Evolutionary conservation across 2,113 vertebrate species (phyloP).

Genomic region (Motacilla alba): DNA sequence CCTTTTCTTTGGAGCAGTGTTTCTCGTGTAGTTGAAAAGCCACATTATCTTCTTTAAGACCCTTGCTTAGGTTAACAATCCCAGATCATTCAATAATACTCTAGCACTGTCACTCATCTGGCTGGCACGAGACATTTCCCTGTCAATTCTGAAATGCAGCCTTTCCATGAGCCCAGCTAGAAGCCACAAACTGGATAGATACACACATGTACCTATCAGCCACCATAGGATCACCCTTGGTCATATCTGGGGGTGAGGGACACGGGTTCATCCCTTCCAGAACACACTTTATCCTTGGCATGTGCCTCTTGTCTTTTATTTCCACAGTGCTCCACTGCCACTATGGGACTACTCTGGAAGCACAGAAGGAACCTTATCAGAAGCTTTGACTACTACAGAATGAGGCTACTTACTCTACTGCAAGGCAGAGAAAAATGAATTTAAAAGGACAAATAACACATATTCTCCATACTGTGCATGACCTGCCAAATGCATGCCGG

Average conservation of each 20-base stretch:
- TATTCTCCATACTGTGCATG: background rate
- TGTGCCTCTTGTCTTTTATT: background rate
- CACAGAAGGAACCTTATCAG: background rate
- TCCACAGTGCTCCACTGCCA: background rate
- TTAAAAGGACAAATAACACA: slow-evolving; percentile 1
- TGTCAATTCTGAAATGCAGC: background rate
- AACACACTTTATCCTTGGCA: background rate
- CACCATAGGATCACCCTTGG: background rate
- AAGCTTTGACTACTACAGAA: background rate
- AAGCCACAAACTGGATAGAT: background rate
- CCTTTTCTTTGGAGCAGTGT: background rate
- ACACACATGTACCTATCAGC: background rate
- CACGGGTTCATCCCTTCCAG: background rate
- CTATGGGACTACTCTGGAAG: background rate
- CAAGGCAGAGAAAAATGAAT: background rate
- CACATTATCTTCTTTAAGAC: background rate
- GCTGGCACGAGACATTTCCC: background rate
- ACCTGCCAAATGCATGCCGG: background rate
- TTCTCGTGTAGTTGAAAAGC: background rate
- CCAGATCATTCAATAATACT: background rate
- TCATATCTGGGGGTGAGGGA: background rate
- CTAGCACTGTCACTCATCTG: background rate
- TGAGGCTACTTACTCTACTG: background rate
- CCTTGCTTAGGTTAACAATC: background rate
- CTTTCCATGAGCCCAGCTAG: background rate